Conservation (phyloP, 1,140 invertebrate genomes). For the Polyergus mexicanus region DNA sequence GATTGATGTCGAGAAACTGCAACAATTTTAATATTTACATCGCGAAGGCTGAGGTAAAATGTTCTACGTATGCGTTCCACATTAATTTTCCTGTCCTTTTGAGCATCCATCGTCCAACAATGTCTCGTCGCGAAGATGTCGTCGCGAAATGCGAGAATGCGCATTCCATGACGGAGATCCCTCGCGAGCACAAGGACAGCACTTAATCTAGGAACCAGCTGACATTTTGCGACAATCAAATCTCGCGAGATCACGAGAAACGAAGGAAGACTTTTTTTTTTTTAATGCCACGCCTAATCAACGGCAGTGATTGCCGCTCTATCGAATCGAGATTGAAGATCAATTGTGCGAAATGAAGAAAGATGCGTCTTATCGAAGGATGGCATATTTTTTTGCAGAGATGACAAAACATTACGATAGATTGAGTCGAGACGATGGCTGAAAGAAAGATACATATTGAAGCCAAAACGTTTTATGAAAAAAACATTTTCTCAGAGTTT, state of each 20-base stretch:
- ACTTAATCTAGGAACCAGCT: constrained; percentile 70
- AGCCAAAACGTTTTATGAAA: background rate
- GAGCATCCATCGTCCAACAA: background rate
- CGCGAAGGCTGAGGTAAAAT: background rate
- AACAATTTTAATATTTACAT: background rate
- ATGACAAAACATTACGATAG: background rate
- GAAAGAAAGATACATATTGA: background rate
- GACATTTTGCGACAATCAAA: constrained; percentile 48
- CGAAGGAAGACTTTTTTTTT: constrained; percentile 71
- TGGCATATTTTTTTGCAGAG: background rate
- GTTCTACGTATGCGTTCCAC: background rate
- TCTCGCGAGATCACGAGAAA: constrained; percentile 25
- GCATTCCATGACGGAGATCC: constrained; percentile 63
- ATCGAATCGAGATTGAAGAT: constrained; percentile 51
- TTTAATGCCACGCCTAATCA: constrained; percentile 66
- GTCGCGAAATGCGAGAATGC: constrained; percentile 45
- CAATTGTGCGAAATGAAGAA: background rate
- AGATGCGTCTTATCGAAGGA: background rate
- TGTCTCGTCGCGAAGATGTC: constrained; percentile 1
- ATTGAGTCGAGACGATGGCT: background rate
- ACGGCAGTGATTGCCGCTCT: constrained; percentile 62
- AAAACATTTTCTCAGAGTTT: background rate
- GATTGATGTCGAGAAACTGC: background rate
- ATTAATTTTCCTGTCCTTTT: background rate
- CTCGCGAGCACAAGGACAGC: constrained; percentile 67